Evolutionary conservation across 2,113 vertebrate genomes (phyloP).

Genomic region (Trochalopteron elliotii): DNA sequence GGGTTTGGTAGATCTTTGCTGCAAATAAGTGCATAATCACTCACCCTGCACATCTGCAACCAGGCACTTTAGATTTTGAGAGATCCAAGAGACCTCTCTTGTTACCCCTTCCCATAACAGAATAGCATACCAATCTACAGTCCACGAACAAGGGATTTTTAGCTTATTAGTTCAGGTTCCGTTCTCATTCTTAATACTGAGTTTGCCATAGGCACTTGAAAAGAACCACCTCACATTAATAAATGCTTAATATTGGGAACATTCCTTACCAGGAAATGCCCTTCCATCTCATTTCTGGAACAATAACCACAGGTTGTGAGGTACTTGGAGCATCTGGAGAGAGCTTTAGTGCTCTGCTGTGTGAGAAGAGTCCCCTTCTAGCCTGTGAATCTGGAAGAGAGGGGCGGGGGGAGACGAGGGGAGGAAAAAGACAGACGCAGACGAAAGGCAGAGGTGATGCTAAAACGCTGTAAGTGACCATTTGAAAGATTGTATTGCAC

Average conservation of each 20-base stretch:
- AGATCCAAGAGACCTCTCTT: not conserved
- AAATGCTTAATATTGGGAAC: not conserved
- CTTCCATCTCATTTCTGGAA: not conserved
- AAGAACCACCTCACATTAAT: not conserved
- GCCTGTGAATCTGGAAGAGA: not conserved
- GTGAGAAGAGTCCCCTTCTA: not conserved
- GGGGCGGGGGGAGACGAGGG: rapidly evolving
- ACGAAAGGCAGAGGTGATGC: not conserved
- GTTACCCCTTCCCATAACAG: not conserved
- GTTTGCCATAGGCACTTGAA: not conserved
- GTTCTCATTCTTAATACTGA: not conserved
- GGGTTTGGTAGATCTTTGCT: not conserved
- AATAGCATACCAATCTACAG: not conserved
- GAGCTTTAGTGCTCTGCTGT: not conserved
- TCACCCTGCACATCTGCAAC: not conserved
- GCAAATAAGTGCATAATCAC: not conserved
- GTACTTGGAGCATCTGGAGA: not conserved
- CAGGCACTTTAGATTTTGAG: not conserved
- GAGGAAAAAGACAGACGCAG: not conserved
- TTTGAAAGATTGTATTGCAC: not conserved
- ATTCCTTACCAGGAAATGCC: not conserved
- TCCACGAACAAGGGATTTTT: not conserved
- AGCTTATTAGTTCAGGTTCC: not conserved
- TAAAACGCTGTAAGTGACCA: rapidly evolving
- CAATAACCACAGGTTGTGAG: not conserved